A percentile compares a stretch with the other conserved stretches of the same genome.
Conservation (phyloP, 2,888 invertebrate species). For the Meloe dianella region DNA sequence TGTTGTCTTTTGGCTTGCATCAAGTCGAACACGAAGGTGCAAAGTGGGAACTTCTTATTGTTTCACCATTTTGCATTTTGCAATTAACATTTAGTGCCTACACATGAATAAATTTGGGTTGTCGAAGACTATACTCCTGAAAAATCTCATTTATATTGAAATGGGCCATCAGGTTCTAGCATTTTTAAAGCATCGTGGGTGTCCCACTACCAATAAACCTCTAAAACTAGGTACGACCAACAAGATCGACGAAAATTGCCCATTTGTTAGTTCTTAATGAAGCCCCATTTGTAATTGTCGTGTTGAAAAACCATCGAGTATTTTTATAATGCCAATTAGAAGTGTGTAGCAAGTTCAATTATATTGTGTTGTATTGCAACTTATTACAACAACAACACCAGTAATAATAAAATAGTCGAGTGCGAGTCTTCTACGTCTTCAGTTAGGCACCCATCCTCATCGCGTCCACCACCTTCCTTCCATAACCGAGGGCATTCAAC, state of each 20-base stretch:
- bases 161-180: constrained; percentile 46
- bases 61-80: constrained; percentile 35
- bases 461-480: constrained; percentile 10
- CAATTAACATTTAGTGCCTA: too few relatives aligned
- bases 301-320: too few relatives aligned
- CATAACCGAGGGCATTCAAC: constrained; percentile 39
- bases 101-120: too few relatives aligned
- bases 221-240: constrained; percentile 19
- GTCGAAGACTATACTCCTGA: too few relatives aligned
- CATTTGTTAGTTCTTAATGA: constrained; percentile 42
- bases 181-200: constrained; percentile 44
- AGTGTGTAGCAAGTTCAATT: too few relatives aligned
- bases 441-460: constrained; percentile 6
- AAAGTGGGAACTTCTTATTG: constrained; percentile 36
- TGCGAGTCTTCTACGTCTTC: not conserved
- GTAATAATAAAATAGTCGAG: not conserved
- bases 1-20: constrained; percentile 21
- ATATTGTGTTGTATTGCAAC: too few relatives aligned
- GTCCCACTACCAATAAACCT: constrained; percentile 40
- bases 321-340: too few relatives aligned
- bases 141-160: constrained; percentile 50
- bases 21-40: constrained; percentile 25
- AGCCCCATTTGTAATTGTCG: too few relatives aligned
- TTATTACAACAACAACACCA: not conserved
- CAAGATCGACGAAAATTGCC: constrained; percentile 28